These are phyloP conservation scores for Platorchestia sp. DNA, from an alignment of 1,140 invertebrate genomes.

Conservation along the genomic window DNA sequence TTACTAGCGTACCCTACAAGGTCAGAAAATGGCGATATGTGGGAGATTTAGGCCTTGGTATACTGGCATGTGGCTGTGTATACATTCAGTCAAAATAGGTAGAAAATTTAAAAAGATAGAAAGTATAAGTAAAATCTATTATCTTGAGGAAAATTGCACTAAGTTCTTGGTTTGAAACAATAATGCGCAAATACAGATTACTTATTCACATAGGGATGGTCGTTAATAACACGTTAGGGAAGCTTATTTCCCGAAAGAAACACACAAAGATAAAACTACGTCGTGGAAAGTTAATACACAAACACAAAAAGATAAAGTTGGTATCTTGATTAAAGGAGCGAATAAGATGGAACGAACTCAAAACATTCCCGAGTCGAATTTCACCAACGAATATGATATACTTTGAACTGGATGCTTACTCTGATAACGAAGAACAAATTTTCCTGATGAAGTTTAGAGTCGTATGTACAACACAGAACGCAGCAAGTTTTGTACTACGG, in stretches of 20 bases:
- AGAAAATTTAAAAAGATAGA: not conserved
- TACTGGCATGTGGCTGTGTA: not conserved
- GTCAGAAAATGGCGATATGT: not conserved
- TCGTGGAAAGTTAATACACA: not conserved
- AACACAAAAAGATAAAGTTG: not conserved
- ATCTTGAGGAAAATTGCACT: not conserved
- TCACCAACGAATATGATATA: no score
- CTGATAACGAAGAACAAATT: no score
- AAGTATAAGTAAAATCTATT: not conserved
- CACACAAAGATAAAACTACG: not conserved
- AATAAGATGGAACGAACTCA: no score
- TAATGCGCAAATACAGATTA: not conserved
- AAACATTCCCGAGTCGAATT: no score
- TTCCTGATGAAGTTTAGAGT: no score
- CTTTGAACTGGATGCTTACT: no score
- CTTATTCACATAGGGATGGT: not conserved
- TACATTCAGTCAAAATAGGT: not conserved
- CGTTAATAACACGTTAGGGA: not conserved
- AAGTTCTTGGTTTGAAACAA: not conserved
- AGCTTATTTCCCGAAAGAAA: not conserved
- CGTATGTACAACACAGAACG: no score
- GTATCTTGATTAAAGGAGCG: no score
- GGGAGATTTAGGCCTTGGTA: not conserved
- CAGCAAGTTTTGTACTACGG: no score
- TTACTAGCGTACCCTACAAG: not conserved